A percentile compares a stretch with the other conserved stretches of the same genome.
These are phyloP conservation scores for Xyrichtys novacula DNA, from an alignment of 2,797 vertebrate genomes.

Conservation along the genomic window DNA sequence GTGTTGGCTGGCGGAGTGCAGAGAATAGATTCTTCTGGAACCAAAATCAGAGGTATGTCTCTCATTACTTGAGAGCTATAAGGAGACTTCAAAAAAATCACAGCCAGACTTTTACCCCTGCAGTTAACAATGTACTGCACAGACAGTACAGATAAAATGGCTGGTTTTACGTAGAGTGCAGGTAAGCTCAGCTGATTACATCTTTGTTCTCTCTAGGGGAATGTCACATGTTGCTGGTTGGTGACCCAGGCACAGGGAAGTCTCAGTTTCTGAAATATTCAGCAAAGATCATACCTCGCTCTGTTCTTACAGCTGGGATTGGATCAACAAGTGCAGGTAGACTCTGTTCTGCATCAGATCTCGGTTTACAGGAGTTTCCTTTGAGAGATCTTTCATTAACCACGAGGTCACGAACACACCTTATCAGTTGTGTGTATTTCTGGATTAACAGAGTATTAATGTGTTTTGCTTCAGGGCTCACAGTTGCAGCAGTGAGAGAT, in stretches of 20 bases:
- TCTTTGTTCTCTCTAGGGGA: slow-evolving; percentile 85
- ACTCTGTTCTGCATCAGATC: neutral
- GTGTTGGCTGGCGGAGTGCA: slow-evolving; percentile 97
- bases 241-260: slow-evolving; percentile 97
- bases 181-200: neutral
- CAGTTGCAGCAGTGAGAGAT: slow-evolving; percentile 95
- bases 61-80: neutral
- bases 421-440: too few species aligned
- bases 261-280: slow-evolving; percentile 98
- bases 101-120: too few species aligned
- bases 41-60: slow-evolving; percentile 89
- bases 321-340: slow-evolving; percentile 96
- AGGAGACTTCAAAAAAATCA: too few species aligned
- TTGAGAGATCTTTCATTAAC: too few species aligned
- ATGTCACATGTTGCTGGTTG: slow-evolving; percentile 95
- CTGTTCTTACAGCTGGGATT: slow-evolving; percentile 95
- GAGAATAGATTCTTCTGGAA: slow-evolving; percentile 91
- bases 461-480: slow-evolving; percentile 85
- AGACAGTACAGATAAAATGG: too few species aligned
- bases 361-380: neutral
- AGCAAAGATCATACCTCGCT: slow-evolving; percentile 93
- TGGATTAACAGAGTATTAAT: too few species aligned
- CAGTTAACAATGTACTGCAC: too few species aligned
- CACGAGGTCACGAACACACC: too few species aligned
- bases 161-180: too few species aligned